A percentile compares a stretch with the other conserved stretches of the same genome.
Conservation (phyloP, 2,113 vertebrate species). For the Ictidomys tridecemlineatus region DNA sequence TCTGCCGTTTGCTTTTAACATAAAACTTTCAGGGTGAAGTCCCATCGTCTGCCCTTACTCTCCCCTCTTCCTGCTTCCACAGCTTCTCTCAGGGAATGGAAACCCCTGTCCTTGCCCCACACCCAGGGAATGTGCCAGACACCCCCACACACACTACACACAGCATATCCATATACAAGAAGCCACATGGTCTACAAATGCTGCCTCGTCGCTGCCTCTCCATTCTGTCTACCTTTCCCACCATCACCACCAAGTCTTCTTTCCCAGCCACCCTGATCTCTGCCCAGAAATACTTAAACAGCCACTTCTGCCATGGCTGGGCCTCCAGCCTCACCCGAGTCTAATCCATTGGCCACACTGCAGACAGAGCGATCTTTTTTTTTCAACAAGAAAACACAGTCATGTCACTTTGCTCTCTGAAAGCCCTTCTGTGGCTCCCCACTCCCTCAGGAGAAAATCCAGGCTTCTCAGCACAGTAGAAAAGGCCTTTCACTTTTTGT, state of each 20-base stretch:
- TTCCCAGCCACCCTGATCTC: neutral
- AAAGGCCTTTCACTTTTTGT: neutral
- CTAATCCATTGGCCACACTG: neutral
- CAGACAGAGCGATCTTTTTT: neutral
- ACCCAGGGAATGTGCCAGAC: neutral
- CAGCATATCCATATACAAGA: neutral
- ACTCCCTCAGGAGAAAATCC: neutral
- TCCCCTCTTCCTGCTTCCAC: neutral
- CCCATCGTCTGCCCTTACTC: no score
- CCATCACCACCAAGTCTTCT: neutral
- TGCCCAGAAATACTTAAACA: neutral
- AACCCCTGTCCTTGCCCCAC: no score
- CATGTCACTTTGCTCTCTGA: neutral
- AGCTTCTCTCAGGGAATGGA: neutral
- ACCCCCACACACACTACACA: neutral
- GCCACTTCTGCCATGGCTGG: neutral
- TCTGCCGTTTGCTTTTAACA: neutral
- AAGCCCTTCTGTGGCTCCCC: neutral
- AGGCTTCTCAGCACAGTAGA: neutral
- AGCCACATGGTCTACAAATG: neutral
- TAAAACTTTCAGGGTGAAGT: neutral
- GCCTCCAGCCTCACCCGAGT: neutral
- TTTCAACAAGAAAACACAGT: neutral
- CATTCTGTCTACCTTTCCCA: rapidly evolving
- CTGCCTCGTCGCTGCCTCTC: rapidly evolving